These are phyloP conservation scores for Gibbula magus DNA, from an alignment of 2,888 invertebrate species.

Conservation along the genomic window DNA sequence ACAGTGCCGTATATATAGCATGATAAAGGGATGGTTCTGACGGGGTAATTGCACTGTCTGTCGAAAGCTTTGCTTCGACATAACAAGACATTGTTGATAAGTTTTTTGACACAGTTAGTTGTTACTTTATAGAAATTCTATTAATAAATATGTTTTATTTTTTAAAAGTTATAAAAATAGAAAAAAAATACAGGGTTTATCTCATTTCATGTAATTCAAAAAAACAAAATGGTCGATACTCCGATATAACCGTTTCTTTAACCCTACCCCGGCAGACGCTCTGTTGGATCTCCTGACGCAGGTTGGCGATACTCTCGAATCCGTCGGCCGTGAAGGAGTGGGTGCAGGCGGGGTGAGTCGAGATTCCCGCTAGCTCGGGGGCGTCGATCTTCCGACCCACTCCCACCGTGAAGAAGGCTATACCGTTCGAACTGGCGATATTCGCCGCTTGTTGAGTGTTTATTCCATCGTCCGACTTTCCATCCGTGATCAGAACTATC, in stretches of 20 bases:
- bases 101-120: too few relatives aligned
- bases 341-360: constrained; percentile 53
- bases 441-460: constrained; percentile 49
- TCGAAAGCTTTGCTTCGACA: too few relatives aligned
- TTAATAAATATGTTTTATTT: too few relatives aligned
- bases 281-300: constrained; percentile 58
- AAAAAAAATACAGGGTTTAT: too few relatives aligned
- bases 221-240: too few relatives aligned
- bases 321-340: constrained; percentile 50
- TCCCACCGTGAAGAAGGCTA: constrained; percentile 55
- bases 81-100: too few relatives aligned
- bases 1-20: too few relatives aligned
- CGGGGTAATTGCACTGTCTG: too few relatives aligned
- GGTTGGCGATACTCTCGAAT: constrained; percentile 53
- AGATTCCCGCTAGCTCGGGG: constrained; percentile 49
- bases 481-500: constrained; percentile 56
- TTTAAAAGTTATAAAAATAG: too few relatives aligned
- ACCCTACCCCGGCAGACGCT: constrained; percentile 56
- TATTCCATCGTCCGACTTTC: constrained; percentile 46
- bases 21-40: too few relatives aligned
- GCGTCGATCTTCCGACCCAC: constrained; percentile 47
- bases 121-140: too few relatives aligned
- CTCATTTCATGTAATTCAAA: too few relatives aligned
- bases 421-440: constrained; percentile 35
- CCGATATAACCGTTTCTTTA: background rate